Evolutionary conservation across 2,797 vertebrate genomes (phyloP).

Genomic region (Melanotaenia trifasciata): DNA sequence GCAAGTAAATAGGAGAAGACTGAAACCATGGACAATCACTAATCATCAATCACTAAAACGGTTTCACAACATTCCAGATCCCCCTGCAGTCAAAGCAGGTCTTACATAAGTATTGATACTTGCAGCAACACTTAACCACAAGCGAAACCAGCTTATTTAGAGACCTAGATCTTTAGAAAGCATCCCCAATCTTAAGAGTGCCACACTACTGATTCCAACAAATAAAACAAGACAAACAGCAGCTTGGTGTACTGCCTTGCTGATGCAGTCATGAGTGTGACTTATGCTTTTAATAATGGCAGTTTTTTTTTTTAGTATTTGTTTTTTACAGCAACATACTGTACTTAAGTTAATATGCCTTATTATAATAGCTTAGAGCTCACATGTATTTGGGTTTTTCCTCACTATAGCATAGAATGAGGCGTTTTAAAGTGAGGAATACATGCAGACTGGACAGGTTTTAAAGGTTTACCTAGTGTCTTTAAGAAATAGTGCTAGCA

Average conservation of each 20-base stretch:
- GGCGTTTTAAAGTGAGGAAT: constrained; percentile 48
- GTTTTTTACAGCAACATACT: constrained; percentile 50
- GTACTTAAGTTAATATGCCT: constrained; percentile 33
- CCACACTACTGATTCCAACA: constrained; percentile 55
- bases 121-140: not conserved
- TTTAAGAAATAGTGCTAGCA: constrained; percentile 27
- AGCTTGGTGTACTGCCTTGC: constrained; percentile 7
- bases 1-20: constrained; percentile 23
- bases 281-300: constrained; percentile 43
- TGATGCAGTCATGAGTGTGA: constrained; percentile 12
- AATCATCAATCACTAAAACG: constrained; percentile 49
- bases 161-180: constrained; percentile 20
- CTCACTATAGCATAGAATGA: constrained; percentile 32
- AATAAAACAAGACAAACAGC: constrained; percentile 14
- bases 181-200: constrained; percentile 27
- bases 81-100: constrained; percentile 32
- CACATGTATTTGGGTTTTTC: constrained; percentile 12
- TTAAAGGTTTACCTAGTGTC: constrained; percentile 65
- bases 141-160: not conserved
- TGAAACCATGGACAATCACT: constrained; percentile 66
- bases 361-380: constrained; percentile 22
- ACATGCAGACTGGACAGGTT: constrained; percentile 49
- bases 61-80: constrained; percentile 76
- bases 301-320: constrained; percentile 14
- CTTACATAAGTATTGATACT: constrained; percentile 28